Evolutionary conservation across 2,113 vertebrate species (phyloP).

Genomic region (Copsychus sechellarum): DNA sequence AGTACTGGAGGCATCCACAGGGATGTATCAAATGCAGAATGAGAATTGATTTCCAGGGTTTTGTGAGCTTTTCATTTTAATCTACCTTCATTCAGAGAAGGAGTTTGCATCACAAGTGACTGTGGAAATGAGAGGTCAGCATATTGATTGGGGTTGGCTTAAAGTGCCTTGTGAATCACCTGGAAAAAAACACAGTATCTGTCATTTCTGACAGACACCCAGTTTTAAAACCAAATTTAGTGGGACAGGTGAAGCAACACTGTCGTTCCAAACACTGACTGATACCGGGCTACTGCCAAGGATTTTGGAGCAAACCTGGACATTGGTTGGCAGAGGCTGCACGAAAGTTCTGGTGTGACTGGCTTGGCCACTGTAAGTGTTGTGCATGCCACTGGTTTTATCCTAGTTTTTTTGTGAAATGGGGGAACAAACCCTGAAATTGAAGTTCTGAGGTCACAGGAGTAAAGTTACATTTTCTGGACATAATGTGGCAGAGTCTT

Average conservation of each 20-base stretch:
- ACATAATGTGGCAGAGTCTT: neutral
- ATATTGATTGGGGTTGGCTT: neutral
- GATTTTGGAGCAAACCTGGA: neutral
- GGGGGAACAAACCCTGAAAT: neutral
- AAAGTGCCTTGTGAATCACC: neutral
- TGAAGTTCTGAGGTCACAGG: neutral
- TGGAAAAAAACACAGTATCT: neutral
- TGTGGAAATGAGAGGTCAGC: neutral
- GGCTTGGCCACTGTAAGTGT: accelerated
- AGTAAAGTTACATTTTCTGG: neutral
- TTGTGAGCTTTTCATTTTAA: neutral
- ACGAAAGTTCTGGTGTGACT: neutral
- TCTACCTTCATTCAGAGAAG: neutral
- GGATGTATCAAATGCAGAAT: neutral
- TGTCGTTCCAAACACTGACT: neutral
- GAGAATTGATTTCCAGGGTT: neutral
- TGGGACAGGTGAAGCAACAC: neutral
- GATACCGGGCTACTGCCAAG: neutral
- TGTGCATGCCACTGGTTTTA: accelerated
- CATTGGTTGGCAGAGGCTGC: neutral
- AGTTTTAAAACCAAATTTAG: neutral
- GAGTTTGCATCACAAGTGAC: neutral
- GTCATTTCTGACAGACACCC: neutral
- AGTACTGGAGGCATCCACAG: neutral
- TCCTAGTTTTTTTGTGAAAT: neutral